phyloP scores from a whole-genome alignment of 1,140 invertebrate genomes.

The Ceratina japonica region DNA sequence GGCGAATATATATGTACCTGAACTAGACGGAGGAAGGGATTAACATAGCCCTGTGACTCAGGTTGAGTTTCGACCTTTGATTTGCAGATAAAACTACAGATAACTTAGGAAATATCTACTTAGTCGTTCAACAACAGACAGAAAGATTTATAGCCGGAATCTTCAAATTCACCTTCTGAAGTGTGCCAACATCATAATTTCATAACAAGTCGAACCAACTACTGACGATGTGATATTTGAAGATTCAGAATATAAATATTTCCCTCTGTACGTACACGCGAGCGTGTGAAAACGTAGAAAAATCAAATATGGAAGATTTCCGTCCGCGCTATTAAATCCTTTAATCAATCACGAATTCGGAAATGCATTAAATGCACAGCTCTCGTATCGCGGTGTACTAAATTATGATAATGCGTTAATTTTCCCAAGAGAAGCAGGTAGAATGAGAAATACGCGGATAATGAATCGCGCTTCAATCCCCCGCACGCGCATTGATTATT shows the following conservation, averaged over 20 bases:
- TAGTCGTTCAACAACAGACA: too few relatives aligned
- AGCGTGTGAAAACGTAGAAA: neutral
- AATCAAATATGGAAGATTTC: neutral
- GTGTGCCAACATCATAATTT: neutral
- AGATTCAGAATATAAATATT: neutral
- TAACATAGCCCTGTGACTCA: too few relatives aligned
- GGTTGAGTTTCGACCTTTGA: too few relatives aligned
- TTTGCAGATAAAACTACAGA: too few relatives aligned
- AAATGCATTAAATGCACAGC: neutral
- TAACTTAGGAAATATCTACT: too few relatives aligned
- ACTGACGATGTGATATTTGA: too few relatives aligned
- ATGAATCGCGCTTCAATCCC: constrained; percentile 10
- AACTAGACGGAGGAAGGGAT: too few relatives aligned
- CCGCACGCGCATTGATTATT: neutral
- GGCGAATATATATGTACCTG: too few relatives aligned
- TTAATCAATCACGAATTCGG: neutral
- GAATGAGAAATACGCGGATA: constrained; percentile 1
- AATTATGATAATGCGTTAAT: constrained; percentile 25
- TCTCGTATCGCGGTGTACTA: neutral
- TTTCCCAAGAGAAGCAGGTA: neutral
- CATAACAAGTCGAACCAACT: too few relatives aligned
- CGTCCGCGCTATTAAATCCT: neutral
- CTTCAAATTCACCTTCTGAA: neutral
- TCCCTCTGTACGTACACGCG: neutral
- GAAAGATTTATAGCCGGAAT: too few relatives aligned